phyloP scores from a whole-genome alignment of 2,888 invertebrate genomes.

The Urechis unicinctus region DNA sequence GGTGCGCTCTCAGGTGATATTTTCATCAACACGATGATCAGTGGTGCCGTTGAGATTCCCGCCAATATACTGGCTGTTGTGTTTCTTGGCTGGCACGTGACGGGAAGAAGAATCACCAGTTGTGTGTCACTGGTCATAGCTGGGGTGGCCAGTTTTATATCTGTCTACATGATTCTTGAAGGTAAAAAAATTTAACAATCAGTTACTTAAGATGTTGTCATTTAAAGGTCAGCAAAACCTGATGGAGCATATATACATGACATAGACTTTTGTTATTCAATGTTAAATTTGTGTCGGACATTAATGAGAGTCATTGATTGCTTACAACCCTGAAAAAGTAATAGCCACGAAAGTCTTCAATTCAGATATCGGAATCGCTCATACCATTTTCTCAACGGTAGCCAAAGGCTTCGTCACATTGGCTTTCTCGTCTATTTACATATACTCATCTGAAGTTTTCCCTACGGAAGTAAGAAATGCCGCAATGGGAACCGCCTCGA shows the following conservation, averaged over 20 bases:
- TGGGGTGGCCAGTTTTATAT: constrained; percentile 4
- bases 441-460: constrained; percentile 13
- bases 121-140: constrained; percentile 4
- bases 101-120: constrained; percentile 5
- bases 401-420: constrained; percentile 12
- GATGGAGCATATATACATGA: too few species aligned
- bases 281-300: too few species aligned
- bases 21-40: constrained; percentile 13
- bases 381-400: constrained; percentile 9
- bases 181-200: too few species aligned
- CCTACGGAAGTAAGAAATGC: constrained; percentile 16
- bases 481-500: constrained; percentile 12
- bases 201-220: too few species aligned
- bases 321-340: not conserved
- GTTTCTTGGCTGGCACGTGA: not conserved
- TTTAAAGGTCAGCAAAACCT: not conserved
- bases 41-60: constrained; percentile 12
- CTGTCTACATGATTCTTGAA: not conserved
- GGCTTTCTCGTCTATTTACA: constrained; percentile 10
- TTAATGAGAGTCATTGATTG: too few species aligned
- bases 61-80: constrained; percentile 9
- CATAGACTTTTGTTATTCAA: too few species aligned
- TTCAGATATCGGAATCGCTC: not conserved
- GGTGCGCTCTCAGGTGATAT: constrained; percentile 11
- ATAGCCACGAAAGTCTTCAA: too few species aligned